These are phyloP conservation scores for Corbicula japonica DNA, from an alignment of 2,888 invertebrate species.

Conservation along the genomic window DNA sequence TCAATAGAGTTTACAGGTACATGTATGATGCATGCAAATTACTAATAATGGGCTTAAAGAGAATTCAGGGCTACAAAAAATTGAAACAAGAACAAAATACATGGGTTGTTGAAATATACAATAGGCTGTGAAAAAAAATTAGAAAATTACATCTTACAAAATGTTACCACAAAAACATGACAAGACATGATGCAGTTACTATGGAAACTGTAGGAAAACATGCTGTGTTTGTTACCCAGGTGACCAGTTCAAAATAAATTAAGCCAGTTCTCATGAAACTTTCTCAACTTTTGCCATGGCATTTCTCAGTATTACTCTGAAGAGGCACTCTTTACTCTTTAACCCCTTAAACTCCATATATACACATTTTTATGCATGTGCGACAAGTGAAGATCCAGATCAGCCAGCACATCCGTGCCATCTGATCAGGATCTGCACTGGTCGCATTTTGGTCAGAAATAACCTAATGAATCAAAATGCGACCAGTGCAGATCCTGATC, in stretches of 20 bases:
- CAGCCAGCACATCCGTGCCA: too few relatives aligned
- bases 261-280: not conserved
- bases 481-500: too few relatives aligned
- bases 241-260: conserved; percentile 59
- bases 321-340: too few relatives aligned
- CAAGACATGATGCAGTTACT: conserved; percentile 23
- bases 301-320: too few relatives aligned
- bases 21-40: not conserved
- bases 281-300: not conserved
- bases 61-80: not conserved
- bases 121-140: too few relatives aligned
- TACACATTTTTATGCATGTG: too few relatives aligned
- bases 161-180: conserved; percentile 25
- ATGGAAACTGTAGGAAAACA: conserved; percentile 59
- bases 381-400: too few relatives aligned
- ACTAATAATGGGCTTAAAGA: not conserved
- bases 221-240: conserved; percentile 55
- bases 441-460: too few relatives aligned
- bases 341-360: too few relatives aligned
- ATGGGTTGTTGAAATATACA: too few relatives aligned
- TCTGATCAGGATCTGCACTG: too few relatives aligned
- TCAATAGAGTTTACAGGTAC: not conserved
- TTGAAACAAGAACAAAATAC: conserved; percentile 1
- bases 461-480: too few relatives aligned
- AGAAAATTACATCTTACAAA: conserved; percentile 6